A percentile compares a stretch with the other conserved stretches of the same genome.
Evolutionary conservation across 23 tunicate species (phyloP).

Genomic region (Trididemnum nubilum): DNA sequence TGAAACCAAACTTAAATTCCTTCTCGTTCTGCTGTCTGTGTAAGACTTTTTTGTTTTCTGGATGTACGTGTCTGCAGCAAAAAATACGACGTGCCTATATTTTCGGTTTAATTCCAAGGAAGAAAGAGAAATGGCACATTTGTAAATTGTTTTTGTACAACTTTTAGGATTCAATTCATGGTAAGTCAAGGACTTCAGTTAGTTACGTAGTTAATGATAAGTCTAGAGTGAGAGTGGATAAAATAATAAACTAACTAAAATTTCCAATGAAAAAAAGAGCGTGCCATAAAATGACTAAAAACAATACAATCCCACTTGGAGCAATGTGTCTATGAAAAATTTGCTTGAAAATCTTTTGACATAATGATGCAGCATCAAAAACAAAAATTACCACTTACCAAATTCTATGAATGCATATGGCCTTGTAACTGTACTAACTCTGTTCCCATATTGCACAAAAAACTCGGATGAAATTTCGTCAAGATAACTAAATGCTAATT

Average conservation of each 20-base stretch:
- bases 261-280: too few species aligned
- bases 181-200: too few species aligned
- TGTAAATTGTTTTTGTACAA: too few species aligned
- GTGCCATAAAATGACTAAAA: too few species aligned
- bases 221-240: too few species aligned
- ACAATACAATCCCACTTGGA: too few species aligned
- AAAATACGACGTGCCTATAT: too few species aligned
- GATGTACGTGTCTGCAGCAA: conserved; percentile 81
- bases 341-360: not conserved
- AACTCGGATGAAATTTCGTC: conserved; percentile 95
- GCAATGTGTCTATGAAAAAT: not conserved
- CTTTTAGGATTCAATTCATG: too few species aligned
- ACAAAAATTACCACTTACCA: conserved; percentile 33
- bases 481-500: conserved; percentile 87
- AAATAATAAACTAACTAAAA: too few species aligned
- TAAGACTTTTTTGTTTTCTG: conserved; percentile 91
- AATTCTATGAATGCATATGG: conserved; percentile 97
- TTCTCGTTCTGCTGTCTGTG: conserved; percentile 81
- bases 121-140: too few species aligned
- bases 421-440: conserved; percentile 69
- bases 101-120: too few species aligned
- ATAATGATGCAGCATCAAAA: not conserved
- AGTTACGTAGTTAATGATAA: too few species aligned
- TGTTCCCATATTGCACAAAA: conserved; percentile 97
- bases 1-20: conserved; percentile 84